These are phyloP conservation scores for Calliscelio sp. DNA, from an alignment of 2,888 invertebrate species.

Conservation along the genomic window DNA sequence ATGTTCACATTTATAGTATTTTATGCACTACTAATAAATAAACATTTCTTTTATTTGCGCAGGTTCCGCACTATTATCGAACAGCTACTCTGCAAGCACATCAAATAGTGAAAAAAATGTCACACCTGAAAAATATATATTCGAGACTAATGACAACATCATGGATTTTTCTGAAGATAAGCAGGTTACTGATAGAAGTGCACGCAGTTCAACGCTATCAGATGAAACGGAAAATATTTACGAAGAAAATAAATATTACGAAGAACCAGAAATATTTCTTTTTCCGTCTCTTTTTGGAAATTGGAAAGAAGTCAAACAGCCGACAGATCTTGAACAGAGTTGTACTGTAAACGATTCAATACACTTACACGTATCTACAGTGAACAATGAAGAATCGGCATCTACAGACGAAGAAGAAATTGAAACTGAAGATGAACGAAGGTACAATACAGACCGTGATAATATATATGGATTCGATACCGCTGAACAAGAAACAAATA, in stretches of 20 bases:
- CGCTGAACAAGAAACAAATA: slow-evolving; percentile 13
- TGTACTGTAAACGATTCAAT: slow-evolving; percentile 12
- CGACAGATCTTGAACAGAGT: slow-evolving; percentile 2
- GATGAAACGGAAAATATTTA: not conserved
- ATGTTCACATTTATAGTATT: not conserved
- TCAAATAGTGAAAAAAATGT: not conserved
- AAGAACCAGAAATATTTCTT: slow-evolving; percentile 18
- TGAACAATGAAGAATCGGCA: not conserved
- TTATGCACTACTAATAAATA: too few relatives aligned
- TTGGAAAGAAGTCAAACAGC: slow-evolving; percentile 9
- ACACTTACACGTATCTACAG: not conserved
- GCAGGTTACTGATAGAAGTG: not conserved
- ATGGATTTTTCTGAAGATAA: slow-evolving; percentile 10
- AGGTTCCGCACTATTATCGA: not conserved
- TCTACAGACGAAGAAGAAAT: slow-evolving; percentile 24
- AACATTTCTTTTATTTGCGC: not conserved
- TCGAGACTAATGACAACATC: not conserved
- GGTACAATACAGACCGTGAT: not conserved
- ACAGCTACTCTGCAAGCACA: not conserved
- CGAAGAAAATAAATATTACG: slow-evolving; percentile 15
- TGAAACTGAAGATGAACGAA: not conserved
- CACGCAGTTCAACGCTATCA: not conserved
- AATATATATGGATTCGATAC: slow-evolving; percentile 11
- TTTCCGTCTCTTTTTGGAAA: slow-evolving; percentile 19
- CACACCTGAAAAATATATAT: not conserved